Percentiles rank a stretch among this genome's conserved stretches.
Evolutionary conservation across 2,113 vertebrate genomes (phyloP).

Genomic region (Acinonyx jubatus): DNA sequence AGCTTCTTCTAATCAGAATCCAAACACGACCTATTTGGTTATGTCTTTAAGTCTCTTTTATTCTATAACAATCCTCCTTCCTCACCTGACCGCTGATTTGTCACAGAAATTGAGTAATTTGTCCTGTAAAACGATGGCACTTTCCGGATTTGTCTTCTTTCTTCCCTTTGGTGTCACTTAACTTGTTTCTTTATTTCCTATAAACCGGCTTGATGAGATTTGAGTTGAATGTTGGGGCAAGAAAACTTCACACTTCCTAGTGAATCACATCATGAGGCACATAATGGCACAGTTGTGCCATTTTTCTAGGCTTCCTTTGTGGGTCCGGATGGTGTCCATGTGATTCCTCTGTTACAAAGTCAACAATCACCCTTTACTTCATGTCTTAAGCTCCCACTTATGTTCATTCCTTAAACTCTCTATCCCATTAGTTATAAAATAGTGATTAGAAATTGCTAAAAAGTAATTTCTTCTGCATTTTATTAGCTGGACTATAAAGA

Average conservation of each 20-base stretch:
- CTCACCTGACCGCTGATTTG: neutral
- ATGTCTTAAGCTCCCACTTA: neutral
- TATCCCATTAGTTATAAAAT: neutral
- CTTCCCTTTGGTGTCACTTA: neutral
- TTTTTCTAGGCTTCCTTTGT: neutral
- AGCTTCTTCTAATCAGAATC: neutral
- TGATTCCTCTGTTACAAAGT: neutral
- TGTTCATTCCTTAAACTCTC: neutral
- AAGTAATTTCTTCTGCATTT: neutral
- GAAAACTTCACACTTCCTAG: neutral
- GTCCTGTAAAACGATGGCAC: neutral
- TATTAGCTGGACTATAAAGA: neutral
- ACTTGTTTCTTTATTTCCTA: neutral
- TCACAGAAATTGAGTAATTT: neutral
- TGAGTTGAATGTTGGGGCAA: neutral
- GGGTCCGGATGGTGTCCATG: neutral
- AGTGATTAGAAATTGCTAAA: neutral
- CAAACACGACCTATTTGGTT: neutral
- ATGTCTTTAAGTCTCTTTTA: neutral
- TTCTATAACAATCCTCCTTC: neutral
- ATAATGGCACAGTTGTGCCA: neutral
- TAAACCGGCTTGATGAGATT: neutral
- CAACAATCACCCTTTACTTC: neutral
- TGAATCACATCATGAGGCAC: neutral
- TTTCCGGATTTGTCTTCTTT: neutral